Evolutionary conservation across 1,140 invertebrate genomes (phyloP), one percentile per base, ranked within the genome.

Genomic region (Drosophila sp.): DNA sequence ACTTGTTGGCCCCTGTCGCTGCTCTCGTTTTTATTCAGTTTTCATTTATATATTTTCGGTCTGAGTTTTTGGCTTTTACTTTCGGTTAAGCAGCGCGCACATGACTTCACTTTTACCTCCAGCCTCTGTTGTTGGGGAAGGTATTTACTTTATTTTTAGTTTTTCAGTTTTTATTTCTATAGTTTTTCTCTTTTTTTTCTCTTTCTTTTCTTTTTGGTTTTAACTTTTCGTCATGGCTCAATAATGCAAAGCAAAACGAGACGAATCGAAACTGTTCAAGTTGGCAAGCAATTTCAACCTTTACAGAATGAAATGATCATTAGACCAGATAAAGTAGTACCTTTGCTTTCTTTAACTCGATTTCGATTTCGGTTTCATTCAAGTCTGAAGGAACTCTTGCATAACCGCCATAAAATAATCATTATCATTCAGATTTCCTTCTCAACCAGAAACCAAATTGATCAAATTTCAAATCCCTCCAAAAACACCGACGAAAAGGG

Each of bases 51-150:
- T 17, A 17, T 17, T 33, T 55, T 30, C 47, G 27, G 4, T 61
- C 10, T 25, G 33, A 35, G 35, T n/a, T 76, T 76, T 79, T 62
- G 78, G 82, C 82, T 85, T 85, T 85, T 85, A 85, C 82, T 85
- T 85, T 86, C 71, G 66, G 68, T 70, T 65, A 3, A 41, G 40
- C 30, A 66, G 60, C 58, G 58, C 63, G 74, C 73, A 67, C 72
- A 74, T 67, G 62, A 75, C 50, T 76, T 76, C 55, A 76, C 74
- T 77, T 77, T 77, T 77, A 76, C 74, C 74, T 29, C 47, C 60
- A 61, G 60, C 60, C 40, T 61, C 40, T 23, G 17, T 17, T 17
- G 55, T 33, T 57, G 55, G 55, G 55, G 30, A 57, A 57, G 55
- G 55, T 57, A 60, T 60, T 60, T 38, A 47, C 54, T 57, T 17